Evolutionary conservation across 2,113 vertebrate genomes (phyloP), one percentile per base, ranked within the genome.

Genomic region (crab-eating macaque (Macaca fascicularis)): DNA sequence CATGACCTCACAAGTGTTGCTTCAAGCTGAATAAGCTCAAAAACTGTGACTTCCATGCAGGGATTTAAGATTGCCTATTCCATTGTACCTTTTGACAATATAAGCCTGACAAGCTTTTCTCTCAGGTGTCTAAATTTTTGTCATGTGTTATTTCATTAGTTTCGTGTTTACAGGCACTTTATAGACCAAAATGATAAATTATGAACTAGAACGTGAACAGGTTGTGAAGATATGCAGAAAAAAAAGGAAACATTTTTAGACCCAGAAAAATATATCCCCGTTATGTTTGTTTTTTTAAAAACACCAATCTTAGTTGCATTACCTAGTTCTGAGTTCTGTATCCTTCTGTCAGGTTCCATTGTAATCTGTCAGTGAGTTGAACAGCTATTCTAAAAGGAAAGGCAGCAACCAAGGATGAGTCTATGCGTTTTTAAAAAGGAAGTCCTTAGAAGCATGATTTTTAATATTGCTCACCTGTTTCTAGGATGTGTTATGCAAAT

Each of bases 391-490:
- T 75, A 59, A n/a, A 84, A 80, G 10, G 27, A 59, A 75, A 85
- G 12, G 20, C 78, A 57, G 35, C 43, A 74, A 57, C 10, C 17
- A 16, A 89, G 20, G 10, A 57, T 89, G 35, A 85, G 7, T 81
- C 25, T 87, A 70, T 84, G 5, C 3, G 0, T 67, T 67, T 72
- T 80, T 80, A 8, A 45, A 40, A 64, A 93, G 93, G 57, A 92
- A 48, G 17, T 3, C 5, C n/a, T 93, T 85, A 74, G 48, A 96
- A 85, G 6, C 70, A 59, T 69, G n/a, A 61, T 38, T 92, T 90
- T 95, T 88, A 95, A 48, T 95, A 86, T 82, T 61, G 9, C 17
- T 92, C 27, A 87, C 74, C 52, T 97, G 20, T 96, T 92, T 90
- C 80, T 85, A 43, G 8, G 20, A 52, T 91, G n/a, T 95, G 40